phyloP scores from a whole-genome alignment of 2,888 invertebrate species.

The Alloplasta piceator region DNA sequence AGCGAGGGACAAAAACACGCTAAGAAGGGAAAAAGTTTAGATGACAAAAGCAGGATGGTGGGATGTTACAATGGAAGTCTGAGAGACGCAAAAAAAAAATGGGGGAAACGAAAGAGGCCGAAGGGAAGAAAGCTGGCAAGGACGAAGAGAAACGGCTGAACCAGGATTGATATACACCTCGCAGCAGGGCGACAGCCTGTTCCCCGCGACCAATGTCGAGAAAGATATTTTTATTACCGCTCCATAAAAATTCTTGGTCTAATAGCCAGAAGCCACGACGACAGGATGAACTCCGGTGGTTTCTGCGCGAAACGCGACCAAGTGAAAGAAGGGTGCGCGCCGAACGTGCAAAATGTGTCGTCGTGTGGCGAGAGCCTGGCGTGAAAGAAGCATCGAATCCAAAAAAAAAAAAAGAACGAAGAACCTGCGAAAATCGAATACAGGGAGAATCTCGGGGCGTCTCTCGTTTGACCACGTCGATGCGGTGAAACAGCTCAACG shows the following conservation, averaged over 20 bases:
- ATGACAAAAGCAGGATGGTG: constrained; percentile 15
- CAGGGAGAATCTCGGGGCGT: constrained; percentile 53
- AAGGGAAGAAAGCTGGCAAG: constrained; percentile 16
- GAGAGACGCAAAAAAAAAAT: constrained; percentile 6
- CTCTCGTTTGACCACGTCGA: background rate
- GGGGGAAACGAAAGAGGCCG: constrained; percentile 14
- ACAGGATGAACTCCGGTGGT: constrained; percentile 32
- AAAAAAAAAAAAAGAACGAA: constrained; percentile 51
- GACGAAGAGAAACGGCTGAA: constrained; percentile 46
- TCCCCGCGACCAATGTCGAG: constrained; percentile 24
- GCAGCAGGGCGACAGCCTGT: constrained; percentile 27
- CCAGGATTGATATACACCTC: constrained; percentile 56
- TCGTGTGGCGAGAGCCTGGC: constrained; percentile 9
- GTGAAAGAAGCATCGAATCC: background rate
- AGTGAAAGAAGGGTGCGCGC: constrained; percentile 27
- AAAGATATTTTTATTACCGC: constrained; percentile 77
- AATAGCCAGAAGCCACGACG: constrained; percentile 73
- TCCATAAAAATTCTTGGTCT: constrained; percentile 80
- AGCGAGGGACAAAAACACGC: constrained; percentile 19
- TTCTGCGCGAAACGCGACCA: constrained; percentile 15
- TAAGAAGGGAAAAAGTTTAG: constrained; percentile 12
- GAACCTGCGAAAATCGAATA: constrained; percentile 59
- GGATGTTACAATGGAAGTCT: constrained; percentile 22
- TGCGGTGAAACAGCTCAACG: constrained; percentile 24
- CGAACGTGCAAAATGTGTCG: constrained; percentile 39